phyloP scores from a whole-genome alignment of 2,113 vertebrate species.

The Megaceryle torquata region DNA sequence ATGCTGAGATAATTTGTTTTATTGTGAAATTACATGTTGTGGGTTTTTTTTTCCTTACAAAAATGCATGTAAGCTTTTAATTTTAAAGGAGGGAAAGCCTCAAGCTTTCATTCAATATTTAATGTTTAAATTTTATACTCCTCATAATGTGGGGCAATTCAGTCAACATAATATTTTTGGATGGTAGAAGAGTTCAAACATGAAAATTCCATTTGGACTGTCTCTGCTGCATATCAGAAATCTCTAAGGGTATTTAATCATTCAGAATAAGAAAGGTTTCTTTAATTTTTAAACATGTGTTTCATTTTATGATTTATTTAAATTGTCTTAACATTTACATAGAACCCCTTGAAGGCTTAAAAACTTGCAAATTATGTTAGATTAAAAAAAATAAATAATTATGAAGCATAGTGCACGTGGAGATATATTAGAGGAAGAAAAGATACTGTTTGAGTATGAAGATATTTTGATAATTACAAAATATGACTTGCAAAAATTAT shows the following conservation, averaged over 20 bases:
- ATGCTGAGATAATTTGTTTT: background rate
- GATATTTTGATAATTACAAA: constrained; percentile 6
- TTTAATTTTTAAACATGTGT: constrained; percentile 74
- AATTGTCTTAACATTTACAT: constrained; percentile 67
- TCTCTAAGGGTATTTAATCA: constrained; percentile 70
- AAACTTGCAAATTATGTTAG: constrained; percentile 30
- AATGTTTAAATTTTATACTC: constrained; percentile 38
- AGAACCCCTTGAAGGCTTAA: constrained; percentile 53
- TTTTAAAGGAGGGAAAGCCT: constrained; percentile 13
- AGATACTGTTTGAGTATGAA: background rate
- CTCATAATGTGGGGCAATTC: background rate
- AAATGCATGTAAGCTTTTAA: background rate
- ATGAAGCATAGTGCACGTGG: background rate
- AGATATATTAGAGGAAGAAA: background rate
- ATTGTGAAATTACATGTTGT: background rate
- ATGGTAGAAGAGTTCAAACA: constrained; percentile 54
- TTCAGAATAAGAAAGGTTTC: constrained; percentile 72
- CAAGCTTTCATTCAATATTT: constrained; percentile 50
- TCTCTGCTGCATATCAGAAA: constrained; percentile 36
- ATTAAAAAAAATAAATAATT: constrained; percentile 39
- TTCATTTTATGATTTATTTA: constrained; percentile 80
- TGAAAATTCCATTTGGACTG: constrained; percentile 63
- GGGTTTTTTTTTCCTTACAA: background rate
- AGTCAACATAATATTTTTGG: constrained; percentile 39
- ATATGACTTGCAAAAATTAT: constrained; percentile 15